These are phyloP conservation scores for Dynastes maya DNA, from an alignment of 2,888 invertebrate species.

Conservation along the genomic window DNA sequence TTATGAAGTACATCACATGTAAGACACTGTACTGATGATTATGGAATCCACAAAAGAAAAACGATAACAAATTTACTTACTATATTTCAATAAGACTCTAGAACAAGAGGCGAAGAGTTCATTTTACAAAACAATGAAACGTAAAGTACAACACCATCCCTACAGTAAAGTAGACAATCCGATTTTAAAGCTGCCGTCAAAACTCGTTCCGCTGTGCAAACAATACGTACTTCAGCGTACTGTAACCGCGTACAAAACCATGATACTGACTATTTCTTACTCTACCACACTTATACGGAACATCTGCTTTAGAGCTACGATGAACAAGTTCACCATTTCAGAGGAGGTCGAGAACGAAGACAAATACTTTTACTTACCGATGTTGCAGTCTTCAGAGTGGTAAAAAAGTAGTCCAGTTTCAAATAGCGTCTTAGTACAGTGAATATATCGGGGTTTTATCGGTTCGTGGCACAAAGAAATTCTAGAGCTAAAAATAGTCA, in stretches of 20 bases:
- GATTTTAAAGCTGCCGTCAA: constrained; percentile 37
- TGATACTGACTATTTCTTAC: constrained; percentile 32
- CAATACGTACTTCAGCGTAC: constrained; percentile 30
- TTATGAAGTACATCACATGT: no score
- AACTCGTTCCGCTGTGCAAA: constrained; percentile 17
- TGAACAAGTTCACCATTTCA: constrained; percentile 22
- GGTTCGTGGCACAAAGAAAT: background rate
- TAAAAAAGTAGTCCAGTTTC: background rate
- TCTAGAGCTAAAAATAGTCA: background rate
- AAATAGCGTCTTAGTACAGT: constrained; percentile 3
- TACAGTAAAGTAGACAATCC: constrained; percentile 8
- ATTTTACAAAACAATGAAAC: background rate
- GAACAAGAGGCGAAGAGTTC: no score
- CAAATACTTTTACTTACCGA: constrained; percentile 29
- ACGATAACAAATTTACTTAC: no score
- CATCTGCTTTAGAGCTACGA: constrained; percentile 22
- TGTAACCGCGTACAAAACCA: background rate
- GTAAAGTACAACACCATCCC: background rate
- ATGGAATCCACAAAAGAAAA: background rate
- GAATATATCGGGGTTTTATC: background rate
- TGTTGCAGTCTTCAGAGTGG: background rate
- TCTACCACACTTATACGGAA: constrained; percentile 34
- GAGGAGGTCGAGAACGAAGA: constrained; percentile 13
- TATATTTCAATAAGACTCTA: no score
- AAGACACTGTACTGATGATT: no score